These are phyloP conservation scores for Eurosta solidaginis DNA, from an alignment of 1,140 invertebrate genomes.

Conservation along the genomic window DNA sequence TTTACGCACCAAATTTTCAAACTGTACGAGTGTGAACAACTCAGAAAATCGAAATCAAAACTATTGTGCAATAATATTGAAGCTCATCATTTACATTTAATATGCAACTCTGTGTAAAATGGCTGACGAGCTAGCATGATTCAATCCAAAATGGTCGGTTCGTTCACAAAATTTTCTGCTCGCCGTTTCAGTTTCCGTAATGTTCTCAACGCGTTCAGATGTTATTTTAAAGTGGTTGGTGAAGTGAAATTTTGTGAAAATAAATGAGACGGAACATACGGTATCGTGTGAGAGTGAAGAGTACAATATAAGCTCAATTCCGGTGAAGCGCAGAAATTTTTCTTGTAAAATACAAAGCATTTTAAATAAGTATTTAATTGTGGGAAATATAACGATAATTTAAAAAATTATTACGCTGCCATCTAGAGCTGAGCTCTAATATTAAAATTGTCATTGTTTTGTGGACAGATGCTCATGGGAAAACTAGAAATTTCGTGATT, in stretches of 20 bases:
- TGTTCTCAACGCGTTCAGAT: conserved; percentile 33
- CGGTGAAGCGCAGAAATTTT: conserved; percentile 32
- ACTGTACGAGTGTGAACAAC: too few relatives aligned
- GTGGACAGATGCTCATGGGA: conserved; percentile 44
- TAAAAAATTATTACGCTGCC: conserved; percentile 28
- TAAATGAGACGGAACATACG: conserved; percentile 32
- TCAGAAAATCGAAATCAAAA: too few relatives aligned
- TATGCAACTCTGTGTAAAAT: too few relatives aligned
- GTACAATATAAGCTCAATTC: conserved; percentile 25
- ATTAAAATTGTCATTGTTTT: conserved; percentile 40
- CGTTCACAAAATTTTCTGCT: background rate
- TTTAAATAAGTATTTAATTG: conserved; percentile 29
- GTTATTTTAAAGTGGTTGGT: background rate
- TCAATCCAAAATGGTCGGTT: background rate
- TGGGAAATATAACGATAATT: conserved; percentile 41
- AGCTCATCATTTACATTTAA: too few relatives aligned
- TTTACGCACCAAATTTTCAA: too few relatives aligned
- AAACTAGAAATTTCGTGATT: conserved; percentile 58
- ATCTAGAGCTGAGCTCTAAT: conserved; percentile 37
- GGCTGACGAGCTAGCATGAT: background rate
- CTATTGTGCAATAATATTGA: background rate
- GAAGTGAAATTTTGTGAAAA: conserved; percentile 15
- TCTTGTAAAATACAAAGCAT: conserved; percentile 29
- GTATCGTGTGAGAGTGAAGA: conserved; percentile 2
- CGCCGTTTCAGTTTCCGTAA: conserved; percentile 36